phyloP scores from a whole-genome alignment of 2,888 invertebrate genomes.

The Drosophila phalerata region DNA sequence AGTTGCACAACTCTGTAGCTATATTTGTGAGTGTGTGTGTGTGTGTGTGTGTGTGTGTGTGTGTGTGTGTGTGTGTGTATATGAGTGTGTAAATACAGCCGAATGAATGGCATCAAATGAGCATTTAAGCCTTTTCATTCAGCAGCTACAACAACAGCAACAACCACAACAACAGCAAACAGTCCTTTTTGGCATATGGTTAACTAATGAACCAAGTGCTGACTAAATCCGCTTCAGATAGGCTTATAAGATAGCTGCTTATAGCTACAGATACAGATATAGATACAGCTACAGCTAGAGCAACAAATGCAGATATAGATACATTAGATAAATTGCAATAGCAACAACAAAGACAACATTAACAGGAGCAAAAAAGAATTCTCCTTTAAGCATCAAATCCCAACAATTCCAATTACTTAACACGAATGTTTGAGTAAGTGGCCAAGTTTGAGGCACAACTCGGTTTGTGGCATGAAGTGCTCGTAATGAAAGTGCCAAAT shows the following conservation, averaged over 20 bases:
- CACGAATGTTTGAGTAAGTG: constrained; percentile 67
- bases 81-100: constrained; percentile 24
- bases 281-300: constrained; percentile 2
- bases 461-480: constrained; percentile 15
- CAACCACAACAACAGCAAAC: constrained; percentile 8
- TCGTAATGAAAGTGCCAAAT: constrained; percentile 72
- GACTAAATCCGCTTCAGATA: constrained; percentile 36
- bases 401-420: constrained; percentile 73
- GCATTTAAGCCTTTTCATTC: constrained; percentile 49
- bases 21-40: constrained; percentile 17
- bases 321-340: constrained; percentile 38
- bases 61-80: constrained; percentile 13
- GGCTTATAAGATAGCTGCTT: constrained; percentile 40
- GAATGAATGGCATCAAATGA: constrained; percentile 48
- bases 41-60: constrained; percentile 18
- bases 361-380: background rate
- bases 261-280: constrained; percentile 1
- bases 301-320: constrained; percentile 7
- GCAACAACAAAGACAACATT: background rate
- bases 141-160: constrained; percentile 19
- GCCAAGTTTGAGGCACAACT: constrained; percentile 34
- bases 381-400: constrained; percentile 44
- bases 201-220: constrained; percentile 57
- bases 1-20: constrained; percentile 43
- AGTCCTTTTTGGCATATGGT: constrained; percentile 41